Evolutionary conservation across 2,888 invertebrate genomes (phyloP), one percentile per base, ranked within the genome.

Genomic region (Lumbricus terrestris): DNA sequence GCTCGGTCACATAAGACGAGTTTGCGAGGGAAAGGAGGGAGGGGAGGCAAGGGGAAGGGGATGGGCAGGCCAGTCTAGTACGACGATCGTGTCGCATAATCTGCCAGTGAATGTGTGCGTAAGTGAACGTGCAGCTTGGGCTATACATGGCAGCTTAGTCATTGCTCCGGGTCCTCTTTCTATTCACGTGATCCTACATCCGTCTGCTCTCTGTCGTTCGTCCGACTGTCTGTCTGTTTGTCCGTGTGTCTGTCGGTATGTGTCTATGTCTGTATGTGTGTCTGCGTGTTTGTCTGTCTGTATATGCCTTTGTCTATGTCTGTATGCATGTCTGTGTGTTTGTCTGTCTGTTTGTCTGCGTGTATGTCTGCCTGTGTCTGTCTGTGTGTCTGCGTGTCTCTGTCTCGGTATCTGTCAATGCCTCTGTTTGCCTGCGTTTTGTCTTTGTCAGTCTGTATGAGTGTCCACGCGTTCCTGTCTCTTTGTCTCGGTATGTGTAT

Each of bases 31-130:
- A 20, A 33, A 15, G 83, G 33, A 83, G 83, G 18, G 33, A 83
- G 83, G 8, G 83, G 34, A 33, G 34, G 33, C 0, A 5, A 69
- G 11, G 8, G 69, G 29, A 29, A n/a, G 69, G n/a, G 69, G 2
- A 69, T 29, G 69, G 69, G 8, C 69, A n/a, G 69, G 69, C 29
- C 29, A n/a, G 8, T 69, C n/a, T 69, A n/a, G n/a, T n/a, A n/a
- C n/a, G n/a, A 69, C n/a, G n/a, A n/a, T n/a, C 69, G 69, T 69
- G 69, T 69, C 69, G 69, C 69, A n/a, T 69, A 69, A 69, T 69
- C 69, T 69, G n/a, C 1, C 6, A 69, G 69, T 69, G 69, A 69
- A 69, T 69, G 69, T 69, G 69, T 11, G n/a, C n/a, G n/a, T n/a
- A n/a, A n/a, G n/a, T 3, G 11, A 11, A 0, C 69, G 69, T 69